phyloP scores from a whole-genome alignment of 2,113 vertebrate species.

The Thamnaconus septentrionalis region DNA sequence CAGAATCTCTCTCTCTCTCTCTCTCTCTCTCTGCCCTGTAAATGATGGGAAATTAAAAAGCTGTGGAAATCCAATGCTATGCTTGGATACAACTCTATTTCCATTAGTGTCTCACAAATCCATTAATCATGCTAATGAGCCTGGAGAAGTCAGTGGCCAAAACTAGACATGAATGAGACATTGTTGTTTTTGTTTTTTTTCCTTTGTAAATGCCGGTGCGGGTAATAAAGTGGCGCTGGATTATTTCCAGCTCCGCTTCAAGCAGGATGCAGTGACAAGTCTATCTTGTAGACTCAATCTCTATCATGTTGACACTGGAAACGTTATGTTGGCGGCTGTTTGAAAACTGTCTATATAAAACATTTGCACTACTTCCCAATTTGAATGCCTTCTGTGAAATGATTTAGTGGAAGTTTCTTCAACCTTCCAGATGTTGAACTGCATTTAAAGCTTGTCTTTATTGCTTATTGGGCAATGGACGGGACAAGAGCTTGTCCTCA shows the following conservation, averaged over 20 bases:
- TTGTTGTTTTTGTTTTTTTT: conserved; percentile 32
- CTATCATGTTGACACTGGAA: conserved; percentile 41
- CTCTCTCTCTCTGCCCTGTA: neutral
- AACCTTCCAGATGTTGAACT: conserved; percentile 24
- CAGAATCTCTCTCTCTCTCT: neutral
- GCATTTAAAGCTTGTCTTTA: conserved; percentile 35
- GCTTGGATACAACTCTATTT: conserved; percentile 45
- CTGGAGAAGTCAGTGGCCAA: conserved; percentile 32
- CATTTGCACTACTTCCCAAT: conserved; percentile 12
- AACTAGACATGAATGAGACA: conserved; percentile 13
- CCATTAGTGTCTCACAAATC: conserved; percentile 38
- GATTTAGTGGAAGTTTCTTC: conserved; percentile 37
- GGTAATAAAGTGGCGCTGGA: conserved; percentile 45
- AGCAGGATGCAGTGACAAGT: conserved; percentile 43
- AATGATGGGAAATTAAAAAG: conserved; percentile 43
- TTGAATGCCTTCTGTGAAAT: conserved; percentile 32
- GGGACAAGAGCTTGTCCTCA: no score
- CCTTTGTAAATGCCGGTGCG: conserved; percentile 35
- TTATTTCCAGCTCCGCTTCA: conserved; percentile 21
- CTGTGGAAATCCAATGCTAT: conserved; percentile 31
- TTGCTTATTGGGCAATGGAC: conserved; percentile 27
- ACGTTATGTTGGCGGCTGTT: conserved; percentile 21
- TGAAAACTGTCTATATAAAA: conserved; percentile 30
- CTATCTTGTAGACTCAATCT: conserved; percentile 31
- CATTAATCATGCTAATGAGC: conserved; percentile 58